Conservation (phyloP, 2,797 vertebrate genomes). For the Malurus leucopterus region DNA sequence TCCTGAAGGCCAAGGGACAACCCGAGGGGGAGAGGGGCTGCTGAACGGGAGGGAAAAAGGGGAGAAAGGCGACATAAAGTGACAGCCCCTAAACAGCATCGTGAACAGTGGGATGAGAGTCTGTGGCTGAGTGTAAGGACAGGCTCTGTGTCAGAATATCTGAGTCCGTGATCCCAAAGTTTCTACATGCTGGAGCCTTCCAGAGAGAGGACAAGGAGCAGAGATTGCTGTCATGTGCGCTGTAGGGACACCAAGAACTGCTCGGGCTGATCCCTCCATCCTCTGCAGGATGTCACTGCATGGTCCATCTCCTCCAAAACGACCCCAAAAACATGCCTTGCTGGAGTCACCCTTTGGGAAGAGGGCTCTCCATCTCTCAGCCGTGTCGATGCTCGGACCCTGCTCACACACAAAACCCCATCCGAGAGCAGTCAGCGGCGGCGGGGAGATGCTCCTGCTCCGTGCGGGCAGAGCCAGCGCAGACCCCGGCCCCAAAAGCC, state of each 20-base stretch:
- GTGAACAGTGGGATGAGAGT: not conserved
- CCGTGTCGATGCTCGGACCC: fast-evolving
- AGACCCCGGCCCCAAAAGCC: not conserved
- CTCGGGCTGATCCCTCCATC: not conserved
- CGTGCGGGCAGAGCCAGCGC: not conserved
- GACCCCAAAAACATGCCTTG: not conserved
- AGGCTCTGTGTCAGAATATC: fast-evolving
- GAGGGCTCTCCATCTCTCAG: not conserved
- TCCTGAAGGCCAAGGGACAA: not conserved
- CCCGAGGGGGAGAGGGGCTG: not conserved
- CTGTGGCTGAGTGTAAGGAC: not conserved
- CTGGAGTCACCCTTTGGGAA: not conserved
- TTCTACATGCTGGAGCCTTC: not conserved
- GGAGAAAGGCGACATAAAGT: not conserved
- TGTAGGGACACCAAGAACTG: fast-evolving
- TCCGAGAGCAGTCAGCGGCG: not conserved
- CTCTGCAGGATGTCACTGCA: not conserved
- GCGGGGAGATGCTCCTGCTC: not conserved
- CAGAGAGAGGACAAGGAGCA: not conserved
- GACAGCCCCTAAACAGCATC: not conserved
- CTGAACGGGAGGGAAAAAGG: fast-evolving
- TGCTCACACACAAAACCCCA: not conserved
- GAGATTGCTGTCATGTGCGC: fast-evolving
- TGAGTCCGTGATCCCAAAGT: fast-evolving
- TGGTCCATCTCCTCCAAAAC: not conserved